Evolutionary conservation across 2,797 vertebrate genomes (phyloP).

Genomic region (Iguana delicatissima): DNA sequence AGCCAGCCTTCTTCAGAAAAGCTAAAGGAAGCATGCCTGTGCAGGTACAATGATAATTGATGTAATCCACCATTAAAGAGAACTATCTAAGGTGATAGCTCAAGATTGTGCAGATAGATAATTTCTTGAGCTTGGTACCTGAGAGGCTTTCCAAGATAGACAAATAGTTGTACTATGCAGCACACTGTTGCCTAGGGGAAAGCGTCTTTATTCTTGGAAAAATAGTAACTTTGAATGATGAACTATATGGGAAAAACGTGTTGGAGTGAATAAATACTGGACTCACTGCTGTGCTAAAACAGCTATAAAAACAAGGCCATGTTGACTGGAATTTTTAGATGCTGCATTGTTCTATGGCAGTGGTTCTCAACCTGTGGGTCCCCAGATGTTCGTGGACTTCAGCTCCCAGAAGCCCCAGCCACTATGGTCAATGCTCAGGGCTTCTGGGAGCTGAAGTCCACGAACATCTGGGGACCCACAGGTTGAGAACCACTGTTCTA

Average conservation of each 20-base stretch:
- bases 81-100: neutral
- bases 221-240: neutral
- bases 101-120: neutral
- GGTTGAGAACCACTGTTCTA: neutral
- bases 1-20: constrained; percentile 86
- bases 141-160: neutral
- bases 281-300: neutral
- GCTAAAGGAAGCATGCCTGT: constrained; percentile 54
- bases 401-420: too few relatives aligned
- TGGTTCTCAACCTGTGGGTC: too few relatives aligned
- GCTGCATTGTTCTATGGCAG: neutral
- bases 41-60: constrained; percentile 63
- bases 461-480: too few relatives aligned
- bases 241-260: neutral
- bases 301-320: neutral
- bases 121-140: too few relatives aligned
- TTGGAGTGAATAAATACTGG: neutral
- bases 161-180: neutral
- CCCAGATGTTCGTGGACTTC: too few relatives aligned
- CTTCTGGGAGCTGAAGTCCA: too few relatives aligned
- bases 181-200: neutral
- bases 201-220: neutral
- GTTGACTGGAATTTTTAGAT: neutral
- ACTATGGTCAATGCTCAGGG: too few relatives aligned
- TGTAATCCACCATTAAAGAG: neutral